Evolutionary conservation across 2,888 invertebrate genomes (phyloP).

Genomic region (Cerceris ruficornis): DNA sequence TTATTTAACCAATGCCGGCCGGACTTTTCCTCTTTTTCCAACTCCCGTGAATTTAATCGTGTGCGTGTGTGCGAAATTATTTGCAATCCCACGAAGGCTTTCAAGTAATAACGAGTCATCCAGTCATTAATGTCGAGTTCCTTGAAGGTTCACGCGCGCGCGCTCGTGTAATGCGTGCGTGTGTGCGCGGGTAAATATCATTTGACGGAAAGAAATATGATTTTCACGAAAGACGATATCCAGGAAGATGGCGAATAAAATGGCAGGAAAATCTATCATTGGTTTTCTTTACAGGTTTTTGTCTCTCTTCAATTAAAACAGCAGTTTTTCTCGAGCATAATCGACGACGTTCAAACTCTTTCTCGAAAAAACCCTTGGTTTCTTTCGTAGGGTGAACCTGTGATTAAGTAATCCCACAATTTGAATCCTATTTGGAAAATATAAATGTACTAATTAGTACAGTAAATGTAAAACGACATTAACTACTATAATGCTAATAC

Average conservation of each 20-base stretch:
- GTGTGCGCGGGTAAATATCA: constrained; percentile 39
- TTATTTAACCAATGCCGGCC: not conserved
- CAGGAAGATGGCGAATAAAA: not conserved
- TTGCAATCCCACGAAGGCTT: constrained; percentile 25
- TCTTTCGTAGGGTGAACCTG: too few species aligned
- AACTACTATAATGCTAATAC: too few species aligned
- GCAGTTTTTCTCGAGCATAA: too few species aligned
- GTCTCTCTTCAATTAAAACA: too few species aligned
- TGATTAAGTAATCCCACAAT: too few species aligned
- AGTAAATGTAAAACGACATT: too few species aligned
- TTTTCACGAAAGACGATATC: not conserved
- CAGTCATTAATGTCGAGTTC: constrained; percentile 43
- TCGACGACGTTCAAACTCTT: too few species aligned
- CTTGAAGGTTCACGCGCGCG: constrained; percentile 48
- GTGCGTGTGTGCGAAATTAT: constrained; percentile 8
- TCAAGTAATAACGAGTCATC: constrained; percentile 38
- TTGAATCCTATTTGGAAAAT: too few species aligned
- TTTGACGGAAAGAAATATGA: constrained; percentile 19
- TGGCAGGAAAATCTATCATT: not conserved
- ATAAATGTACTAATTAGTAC: too few species aligned
- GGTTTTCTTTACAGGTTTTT: too few species aligned
- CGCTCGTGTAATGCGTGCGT: constrained; percentile 16
- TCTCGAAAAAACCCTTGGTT: too few species aligned
- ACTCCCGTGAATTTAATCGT: constrained; percentile 15
- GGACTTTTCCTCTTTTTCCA: too few species aligned